Conservation (phyloP, 2,888 invertebrate genomes). For the Neocrepidodera transversa region DNA sequence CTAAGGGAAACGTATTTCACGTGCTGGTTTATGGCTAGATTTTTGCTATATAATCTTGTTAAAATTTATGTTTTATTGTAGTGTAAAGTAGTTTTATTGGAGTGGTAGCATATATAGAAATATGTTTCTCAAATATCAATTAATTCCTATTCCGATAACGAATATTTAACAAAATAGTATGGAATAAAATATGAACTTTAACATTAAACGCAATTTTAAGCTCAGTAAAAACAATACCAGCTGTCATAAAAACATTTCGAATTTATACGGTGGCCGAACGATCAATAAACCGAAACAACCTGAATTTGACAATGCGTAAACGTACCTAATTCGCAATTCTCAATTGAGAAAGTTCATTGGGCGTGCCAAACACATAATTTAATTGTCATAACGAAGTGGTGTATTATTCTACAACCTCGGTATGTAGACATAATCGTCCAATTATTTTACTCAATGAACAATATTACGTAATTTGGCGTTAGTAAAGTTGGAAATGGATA, state of each 20-base stretch:
- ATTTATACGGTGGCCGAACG: no score
- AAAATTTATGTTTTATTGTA: neutral
- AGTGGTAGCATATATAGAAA: no score
- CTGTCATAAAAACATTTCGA: no score
- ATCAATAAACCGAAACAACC: conserved; percentile 6
- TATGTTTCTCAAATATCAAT: no score
- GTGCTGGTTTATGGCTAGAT: neutral
- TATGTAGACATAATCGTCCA: conserved; percentile 31
- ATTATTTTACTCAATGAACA: conserved; percentile 28
- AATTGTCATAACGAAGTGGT: conserved; percentile 25
- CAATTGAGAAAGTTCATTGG: conserved; percentile 17
- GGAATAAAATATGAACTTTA: no score
- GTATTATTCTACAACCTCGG: conserved; percentile 18
- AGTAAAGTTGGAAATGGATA: conserved; percentile 32
- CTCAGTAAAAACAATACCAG: no score
- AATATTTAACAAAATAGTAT: no score
- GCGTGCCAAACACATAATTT: conserved; percentile 20
- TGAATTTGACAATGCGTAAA: conserved; percentile 24
- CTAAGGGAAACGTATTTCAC: neutral
- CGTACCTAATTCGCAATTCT: conserved; percentile 2
- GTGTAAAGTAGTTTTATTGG: no score
- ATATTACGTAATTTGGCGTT: conserved; percentile 33
- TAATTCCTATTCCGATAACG: no score
- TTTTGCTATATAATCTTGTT: conserved; percentile 5
- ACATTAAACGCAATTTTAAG: no score